Percentiles rank a stretch among this genome's conserved stretches.
Evolutionary conservation across 2,888 invertebrate genomes (phyloP).

Genomic region (Drosophila nigricruria): DNA sequence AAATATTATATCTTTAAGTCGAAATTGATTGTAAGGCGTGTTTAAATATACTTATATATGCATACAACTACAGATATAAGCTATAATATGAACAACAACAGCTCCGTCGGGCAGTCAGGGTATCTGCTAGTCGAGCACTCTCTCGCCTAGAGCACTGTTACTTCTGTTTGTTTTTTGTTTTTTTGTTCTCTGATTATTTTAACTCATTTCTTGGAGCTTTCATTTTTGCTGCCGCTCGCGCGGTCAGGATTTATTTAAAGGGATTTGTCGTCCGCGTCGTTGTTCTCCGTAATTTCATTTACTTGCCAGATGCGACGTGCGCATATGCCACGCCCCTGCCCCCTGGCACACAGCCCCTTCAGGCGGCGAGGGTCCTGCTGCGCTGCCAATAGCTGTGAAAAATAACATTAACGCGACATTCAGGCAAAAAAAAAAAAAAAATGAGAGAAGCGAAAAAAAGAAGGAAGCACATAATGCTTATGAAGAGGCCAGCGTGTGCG

Average conservation of each 20-base stretch:
- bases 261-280: constrained; percentile 47
- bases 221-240: constrained; percentile 14
- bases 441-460: not conserved
- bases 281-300: constrained; percentile 59
- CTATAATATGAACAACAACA: no score
- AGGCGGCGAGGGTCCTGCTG: constrained; percentile 1
- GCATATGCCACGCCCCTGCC: constrained; percentile 32
- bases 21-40: no score
- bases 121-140: not conserved
- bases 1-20: no score
- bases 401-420: constrained; percentile 55
- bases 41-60: no score
- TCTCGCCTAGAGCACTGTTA: not conserved
- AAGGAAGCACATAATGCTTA: constrained; percentile 7
- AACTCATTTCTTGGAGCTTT: constrained; percentile 35
- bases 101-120: not conserved
- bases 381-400: constrained; percentile 40
- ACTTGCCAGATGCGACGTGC: constrained; percentile 42
- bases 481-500: constrained; percentile 50
- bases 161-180: not conserved
- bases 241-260: constrained; percentile 54
- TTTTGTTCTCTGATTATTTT: constrained; percentile 16
- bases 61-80: no score
- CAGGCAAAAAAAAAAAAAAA: not conserved
- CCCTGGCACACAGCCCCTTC: not conserved